Conservation (phyloP, 2,888 invertebrate genomes). For the Drosophila subsilvestris region DNA sequence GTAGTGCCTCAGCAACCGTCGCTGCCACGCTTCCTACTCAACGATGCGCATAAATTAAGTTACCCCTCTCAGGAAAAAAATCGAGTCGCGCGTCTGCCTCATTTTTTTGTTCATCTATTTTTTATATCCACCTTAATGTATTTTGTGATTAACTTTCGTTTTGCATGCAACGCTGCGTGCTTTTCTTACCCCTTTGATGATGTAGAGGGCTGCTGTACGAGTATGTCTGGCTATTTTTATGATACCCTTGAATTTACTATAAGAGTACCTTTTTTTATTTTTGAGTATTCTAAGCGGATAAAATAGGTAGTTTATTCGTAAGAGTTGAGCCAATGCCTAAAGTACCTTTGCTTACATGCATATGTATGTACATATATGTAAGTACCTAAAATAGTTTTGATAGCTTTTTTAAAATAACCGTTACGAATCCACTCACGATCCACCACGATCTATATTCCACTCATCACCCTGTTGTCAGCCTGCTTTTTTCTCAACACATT, state of each 20-base stretch:
- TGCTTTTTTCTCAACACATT: conserved; percentile 51
- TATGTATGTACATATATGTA: too few species aligned
- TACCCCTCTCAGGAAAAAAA: conserved; percentile 68
- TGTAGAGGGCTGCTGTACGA: neutral
- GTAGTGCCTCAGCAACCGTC: conserved; percentile 32
- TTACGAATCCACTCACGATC: neutral
- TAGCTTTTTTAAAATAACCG: neutral
- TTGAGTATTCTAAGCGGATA: conserved; percentile 66
- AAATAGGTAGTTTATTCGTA: conserved; percentile 16
- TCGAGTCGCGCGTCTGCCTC: conserved; percentile 66
- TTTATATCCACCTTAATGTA: conserved; percentile 63
- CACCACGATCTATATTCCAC: neutral
- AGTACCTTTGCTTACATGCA: neutral
- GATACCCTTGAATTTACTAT: neutral
- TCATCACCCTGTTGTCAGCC: conserved; percentile 59
- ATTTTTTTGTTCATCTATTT: conserved; percentile 63
- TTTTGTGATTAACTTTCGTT: conserved; percentile 81
- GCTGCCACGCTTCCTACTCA: conserved; percentile 65
- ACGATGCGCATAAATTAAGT: conserved; percentile 76
- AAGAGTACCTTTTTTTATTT: conserved; percentile 38
- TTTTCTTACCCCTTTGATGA: conserved; percentile 50
- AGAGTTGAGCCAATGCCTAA: neutral
- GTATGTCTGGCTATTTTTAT: neutral
- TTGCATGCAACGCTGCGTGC: conserved; percentile 72
- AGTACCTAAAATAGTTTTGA: neutral